These are phyloP conservation scores for Petrocephalus schoutedeni DNA, from an alignment of 2,797 vertebrate species.

Conservation along the genomic window DNA sequence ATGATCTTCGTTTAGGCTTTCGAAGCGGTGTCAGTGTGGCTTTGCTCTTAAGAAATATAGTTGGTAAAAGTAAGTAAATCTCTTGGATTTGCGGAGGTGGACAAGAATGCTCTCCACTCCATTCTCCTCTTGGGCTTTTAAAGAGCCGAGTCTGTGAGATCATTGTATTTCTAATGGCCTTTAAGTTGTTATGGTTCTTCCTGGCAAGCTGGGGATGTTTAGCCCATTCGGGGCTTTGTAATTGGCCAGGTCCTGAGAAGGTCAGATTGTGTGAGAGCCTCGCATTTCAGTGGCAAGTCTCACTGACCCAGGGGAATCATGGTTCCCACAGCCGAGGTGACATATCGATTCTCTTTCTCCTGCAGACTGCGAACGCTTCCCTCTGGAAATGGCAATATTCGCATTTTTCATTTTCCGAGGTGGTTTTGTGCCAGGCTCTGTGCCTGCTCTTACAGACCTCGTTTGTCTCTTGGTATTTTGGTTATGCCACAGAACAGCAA, in stretches of 20 bases:
- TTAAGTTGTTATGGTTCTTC: constrained; percentile 1
- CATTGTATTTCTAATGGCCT: constrained; percentile 24
- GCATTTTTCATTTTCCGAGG: neutral
- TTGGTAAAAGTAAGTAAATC: constrained; percentile 16
- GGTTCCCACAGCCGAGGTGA: constrained; percentile 13
- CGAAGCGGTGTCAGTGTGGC: neutral
- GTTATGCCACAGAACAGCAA: no score
- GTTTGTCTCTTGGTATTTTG: no score
- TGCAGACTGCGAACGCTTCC: neutral
- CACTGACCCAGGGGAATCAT: neutral
- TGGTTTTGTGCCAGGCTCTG: neutral
- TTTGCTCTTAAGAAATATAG: constrained; percentile 7
- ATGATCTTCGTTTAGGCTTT: neutral
- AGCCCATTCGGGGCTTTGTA: constrained; percentile 1
- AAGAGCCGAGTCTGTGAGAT: constrained; percentile 33
- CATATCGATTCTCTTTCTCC: neutral
- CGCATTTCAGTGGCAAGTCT: neutral
- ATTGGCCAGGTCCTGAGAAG: constrained; percentile 33
- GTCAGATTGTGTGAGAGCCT: constrained; percentile 14
- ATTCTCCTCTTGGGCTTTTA: constrained; percentile 10
- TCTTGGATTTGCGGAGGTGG: constrained; percentile 30
- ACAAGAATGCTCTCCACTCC: constrained; percentile 18
- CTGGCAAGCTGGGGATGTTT: neutral
- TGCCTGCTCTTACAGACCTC: neutral
- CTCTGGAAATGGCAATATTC: neutral